phyloP scores from a whole-genome alignment of 1,140 invertebrate species.

The Lasioglossum albipes region DNA sequence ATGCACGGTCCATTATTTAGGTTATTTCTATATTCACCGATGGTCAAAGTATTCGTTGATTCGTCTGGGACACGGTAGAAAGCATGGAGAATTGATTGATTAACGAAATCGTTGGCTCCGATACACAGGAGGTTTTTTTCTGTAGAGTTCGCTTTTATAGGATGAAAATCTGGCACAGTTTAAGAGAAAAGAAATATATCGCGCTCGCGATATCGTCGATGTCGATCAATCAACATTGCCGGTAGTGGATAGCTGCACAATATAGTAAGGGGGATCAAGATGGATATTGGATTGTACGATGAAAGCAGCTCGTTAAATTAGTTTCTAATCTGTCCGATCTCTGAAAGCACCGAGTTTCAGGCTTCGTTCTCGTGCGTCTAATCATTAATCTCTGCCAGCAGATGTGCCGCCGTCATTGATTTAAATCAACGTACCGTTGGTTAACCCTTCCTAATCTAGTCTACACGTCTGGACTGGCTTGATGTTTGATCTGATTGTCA shows the following conservation, averaged over 20 bases:
- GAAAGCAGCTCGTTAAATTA: constrained; percentile 72
- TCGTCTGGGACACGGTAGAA: neutral
- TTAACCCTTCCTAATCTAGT: constrained; percentile 66
- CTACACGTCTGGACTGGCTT: constrained; percentile 52
- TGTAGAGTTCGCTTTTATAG: neutral
- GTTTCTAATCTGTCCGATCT: constrained; percentile 71
- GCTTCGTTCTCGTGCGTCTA: constrained; percentile 64
- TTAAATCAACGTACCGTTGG: constrained; percentile 68
- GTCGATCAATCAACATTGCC: constrained; percentile 66
- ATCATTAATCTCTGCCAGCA: constrained; percentile 73
- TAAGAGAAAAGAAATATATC: constrained; percentile 35
- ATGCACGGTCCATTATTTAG: too few relatives aligned
- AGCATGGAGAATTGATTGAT: neutral
- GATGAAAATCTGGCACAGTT: constrained; percentile 26
- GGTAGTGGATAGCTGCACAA: constrained; percentile 58
- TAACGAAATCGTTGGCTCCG: neutral
- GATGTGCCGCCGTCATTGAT: constrained; percentile 71
- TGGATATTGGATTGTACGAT: constrained; percentile 68
- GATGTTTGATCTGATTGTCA: constrained; percentile 57
- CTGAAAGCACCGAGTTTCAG: constrained; percentile 61
- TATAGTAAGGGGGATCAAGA: constrained; percentile 56
- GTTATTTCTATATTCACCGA: neutral
- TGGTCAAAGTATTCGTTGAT: neutral
- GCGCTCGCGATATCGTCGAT: constrained; percentile 40
- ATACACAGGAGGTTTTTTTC: neutral